phyloP scores from a whole-genome alignment of 2,113 vertebrate genomes.

The Cervus canadensis region DNA sequence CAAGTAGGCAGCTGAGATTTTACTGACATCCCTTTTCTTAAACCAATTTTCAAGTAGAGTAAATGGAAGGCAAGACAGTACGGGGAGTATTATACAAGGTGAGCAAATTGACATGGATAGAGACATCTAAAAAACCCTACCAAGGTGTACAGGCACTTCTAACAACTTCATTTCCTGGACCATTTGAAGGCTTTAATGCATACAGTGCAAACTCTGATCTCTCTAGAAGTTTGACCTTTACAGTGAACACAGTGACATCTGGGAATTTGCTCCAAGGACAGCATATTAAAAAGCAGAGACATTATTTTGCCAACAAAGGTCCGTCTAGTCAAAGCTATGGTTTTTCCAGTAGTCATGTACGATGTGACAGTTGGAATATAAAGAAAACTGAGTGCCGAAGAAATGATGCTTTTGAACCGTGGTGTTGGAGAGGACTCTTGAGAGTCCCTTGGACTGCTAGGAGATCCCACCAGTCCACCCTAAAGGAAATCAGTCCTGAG shows the following conservation, averaged over 20 bases:
- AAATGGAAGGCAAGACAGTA: constrained; percentile 48
- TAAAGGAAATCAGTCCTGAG: not conserved
- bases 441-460: not conserved
- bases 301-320: not conserved
- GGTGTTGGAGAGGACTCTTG: not conserved
- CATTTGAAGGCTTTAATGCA: not conserved
- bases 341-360: not conserved
- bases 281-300: not conserved
- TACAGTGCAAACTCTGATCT: constrained; percentile 4
- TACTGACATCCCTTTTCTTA: not conserved
- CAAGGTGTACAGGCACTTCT: constrained; percentile 15
- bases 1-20: not conserved
- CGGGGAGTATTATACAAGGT: constrained; percentile 46
- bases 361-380: not conserved
- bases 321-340: not conserved
- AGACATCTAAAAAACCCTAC: constrained; percentile 38
- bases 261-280: constrained; percentile 48
- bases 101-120: not conserved
- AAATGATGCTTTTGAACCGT: not conserved
- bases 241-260: not conserved
- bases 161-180: constrained; percentile 56
- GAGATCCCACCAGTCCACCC: not conserved
- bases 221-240: constrained; percentile 53
- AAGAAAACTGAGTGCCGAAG: not conserved
- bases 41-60: constrained; percentile 18